Evolutionary conservation across 2,888 invertebrate genomes (phyloP), one percentile per base, ranked within the genome.

Genomic region (Ashinkailepas kermadecensis): DNA sequence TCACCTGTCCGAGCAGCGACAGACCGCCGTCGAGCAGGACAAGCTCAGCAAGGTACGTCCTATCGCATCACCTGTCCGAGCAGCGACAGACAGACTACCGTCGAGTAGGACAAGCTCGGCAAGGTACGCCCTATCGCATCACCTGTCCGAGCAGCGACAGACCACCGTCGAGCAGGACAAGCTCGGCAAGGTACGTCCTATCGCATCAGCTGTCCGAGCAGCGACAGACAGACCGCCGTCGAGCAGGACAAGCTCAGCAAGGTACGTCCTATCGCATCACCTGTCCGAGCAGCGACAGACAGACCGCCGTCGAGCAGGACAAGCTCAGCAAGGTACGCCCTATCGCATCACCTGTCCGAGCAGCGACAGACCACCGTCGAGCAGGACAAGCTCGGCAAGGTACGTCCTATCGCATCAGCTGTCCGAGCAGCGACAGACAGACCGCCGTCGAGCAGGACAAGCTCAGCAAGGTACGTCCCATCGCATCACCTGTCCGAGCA

Each of bases 91-190:
- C 83, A 87, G 65, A n/a, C n/a, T n/a, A n/a, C 81, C 81, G 74
- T 95, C 54, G 54, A 54, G 23, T 12, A 23, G 12, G 74, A 74
- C 21, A 74, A 74, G 10, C 54, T 74, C 21, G 86, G 39, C 70
- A 70, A 64, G 64, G 64, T 64, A n/a, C 13, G 15, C 15, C 39
- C n/a, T n/a, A n/a, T n/a, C n/a, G n/a, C n/a, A n/a, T n/a, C n/a
- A n/a, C n/a, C 88, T 94, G 67, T 88, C 89, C 82, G 92, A 89
- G 87, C 90, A 91, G n/a, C n/a, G n/a, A n/a, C n/a, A n/a, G n/a
- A 86, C 84, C 87, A 64, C 81, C 81, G 67, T 95, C 67, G 67
- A 67, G 25, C 25, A 25, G 13, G 67, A 67, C 13, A 67, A 67
- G 7, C 23, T 67, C 13, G 12, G 25, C 67, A 67, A 64, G 64